Percentiles rank a stretch among this genome's conserved stretches.
Conservation (phyloP, 2,113 vertebrate species). For the Acrocephalus arundinaceus region DNA sequence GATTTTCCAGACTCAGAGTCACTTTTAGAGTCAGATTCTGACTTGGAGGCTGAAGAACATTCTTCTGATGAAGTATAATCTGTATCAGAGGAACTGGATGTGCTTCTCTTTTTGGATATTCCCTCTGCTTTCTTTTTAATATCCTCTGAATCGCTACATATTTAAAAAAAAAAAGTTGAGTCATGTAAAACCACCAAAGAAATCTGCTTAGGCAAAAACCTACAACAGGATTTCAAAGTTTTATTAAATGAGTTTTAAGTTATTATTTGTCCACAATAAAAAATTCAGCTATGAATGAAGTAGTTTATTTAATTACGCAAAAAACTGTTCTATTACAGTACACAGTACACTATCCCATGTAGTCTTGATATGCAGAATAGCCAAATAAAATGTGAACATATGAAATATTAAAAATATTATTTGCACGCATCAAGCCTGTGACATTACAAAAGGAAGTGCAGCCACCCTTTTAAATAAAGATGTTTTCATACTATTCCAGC, state of each 20-base stretch:
- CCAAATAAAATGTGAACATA: neutral
- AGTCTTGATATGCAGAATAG: neutral
- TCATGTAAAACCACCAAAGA: neutral
- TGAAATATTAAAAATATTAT: neutral
- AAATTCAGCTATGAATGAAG: neutral
- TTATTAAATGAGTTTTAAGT: neutral
- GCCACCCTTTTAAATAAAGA: neutral
- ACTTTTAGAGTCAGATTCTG: constrained; percentile 75
- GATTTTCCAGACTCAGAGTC: constrained; percentile 44
- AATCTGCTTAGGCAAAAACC: neutral
- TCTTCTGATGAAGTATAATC: constrained; percentile 76
- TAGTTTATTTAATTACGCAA: neutral
- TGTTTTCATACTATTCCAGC: neutral
- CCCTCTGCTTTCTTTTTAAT: constrained; percentile 48
- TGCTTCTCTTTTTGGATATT: constrained; percentile 32
- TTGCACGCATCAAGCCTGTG: neutral
- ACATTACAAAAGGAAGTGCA: neutral
- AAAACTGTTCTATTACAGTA: neutral
- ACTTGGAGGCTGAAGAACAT: constrained; percentile 80
- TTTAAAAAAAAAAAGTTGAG: neutral
- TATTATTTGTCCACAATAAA: neutral
- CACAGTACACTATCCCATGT: neutral
- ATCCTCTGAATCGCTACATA: constrained; percentile 69
- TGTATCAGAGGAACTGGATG: constrained; percentile 58
- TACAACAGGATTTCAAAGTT: neutral